A percentile compares a stretch with the other conserved stretches of the same genome.
Conservation (phyloP, 2,113 vertebrate species). For the Orycteropus afer region DNA sequence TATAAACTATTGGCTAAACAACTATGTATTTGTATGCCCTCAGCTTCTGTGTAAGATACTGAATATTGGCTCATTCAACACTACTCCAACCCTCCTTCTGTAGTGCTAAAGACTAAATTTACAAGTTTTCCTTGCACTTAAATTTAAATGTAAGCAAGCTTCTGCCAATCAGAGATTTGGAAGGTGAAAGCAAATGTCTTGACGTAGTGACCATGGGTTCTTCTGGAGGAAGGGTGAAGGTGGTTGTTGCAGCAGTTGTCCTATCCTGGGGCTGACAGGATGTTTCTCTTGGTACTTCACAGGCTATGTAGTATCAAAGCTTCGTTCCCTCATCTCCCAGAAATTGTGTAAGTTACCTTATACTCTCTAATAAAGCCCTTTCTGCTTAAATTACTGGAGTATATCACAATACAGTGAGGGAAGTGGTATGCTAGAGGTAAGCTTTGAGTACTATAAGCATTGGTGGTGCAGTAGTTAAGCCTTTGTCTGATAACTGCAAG, state of each 20-base stretch:
- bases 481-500: no score
- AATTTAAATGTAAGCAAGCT: background rate
- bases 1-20: background rate
- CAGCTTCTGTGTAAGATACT: background rate
- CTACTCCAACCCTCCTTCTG: background rate
- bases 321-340: background rate
- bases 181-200: background rate
- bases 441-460: no score
- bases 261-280: background rate
- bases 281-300: background rate
- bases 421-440: background rate
- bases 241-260: background rate
- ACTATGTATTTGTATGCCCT: background rate
- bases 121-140: background rate
- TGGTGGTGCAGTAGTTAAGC: no score
- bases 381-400: background rate
- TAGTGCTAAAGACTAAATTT: background rate
- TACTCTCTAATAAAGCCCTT: background rate
- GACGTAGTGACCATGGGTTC: background rate
- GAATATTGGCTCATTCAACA: background rate
- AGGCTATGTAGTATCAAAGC: background rate
- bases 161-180: background rate
- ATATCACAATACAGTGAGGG: background rate
- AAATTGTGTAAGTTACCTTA: background rate
- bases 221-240: background rate